phyloP scores from a whole-genome alignment of 2,113 vertebrate species.

The Solea solea region DNA sequence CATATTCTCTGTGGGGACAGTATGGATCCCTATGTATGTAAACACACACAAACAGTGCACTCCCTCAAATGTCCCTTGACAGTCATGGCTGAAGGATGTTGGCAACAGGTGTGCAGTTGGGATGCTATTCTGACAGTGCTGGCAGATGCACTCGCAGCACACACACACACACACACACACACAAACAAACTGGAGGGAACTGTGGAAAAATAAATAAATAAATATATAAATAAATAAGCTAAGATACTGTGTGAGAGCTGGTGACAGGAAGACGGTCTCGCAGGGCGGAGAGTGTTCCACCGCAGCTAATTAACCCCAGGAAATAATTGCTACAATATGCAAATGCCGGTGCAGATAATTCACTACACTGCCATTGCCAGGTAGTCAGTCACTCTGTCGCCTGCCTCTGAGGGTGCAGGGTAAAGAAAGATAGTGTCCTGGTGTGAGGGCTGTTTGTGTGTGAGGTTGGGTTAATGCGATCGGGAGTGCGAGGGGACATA shows the following conservation, averaged over 20 bases:
- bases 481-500: conserved; percentile 1
- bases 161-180: conserved; percentile 36
- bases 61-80: conserved; percentile 65
- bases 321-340: conserved; percentile 99
- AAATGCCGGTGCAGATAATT: conserved; percentile 97
- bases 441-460: conserved; percentile 19
- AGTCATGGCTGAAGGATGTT: conserved; percentile 79
- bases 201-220: conserved; percentile 68
- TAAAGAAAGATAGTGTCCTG: conserved; percentile 19
- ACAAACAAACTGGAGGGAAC: conserved; percentile 29
- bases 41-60: conserved; percentile 56
- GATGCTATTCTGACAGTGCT: conserved; percentile 80
- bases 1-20: conserved; percentile 49
- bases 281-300: conserved; percentile 88
- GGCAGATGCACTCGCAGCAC: conserved; percentile 77
- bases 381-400: conserved; percentile 88
- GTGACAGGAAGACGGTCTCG: conserved; percentile 92
- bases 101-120: conserved; percentile 85
- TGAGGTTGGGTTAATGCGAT: conserved; percentile 17
- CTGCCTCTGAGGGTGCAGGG: conserved; percentile 64
- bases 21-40: conserved; percentile 63
- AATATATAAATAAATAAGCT: conserved; percentile 70
- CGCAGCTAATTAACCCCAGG: conserved; percentile 98
- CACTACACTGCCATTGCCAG: conserved; percentile 87
- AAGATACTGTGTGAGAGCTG: conserved; percentile 85